Evolutionary conservation across 1,140 invertebrate species (phyloP).

Genomic region (Drosophila athabasca): DNA sequence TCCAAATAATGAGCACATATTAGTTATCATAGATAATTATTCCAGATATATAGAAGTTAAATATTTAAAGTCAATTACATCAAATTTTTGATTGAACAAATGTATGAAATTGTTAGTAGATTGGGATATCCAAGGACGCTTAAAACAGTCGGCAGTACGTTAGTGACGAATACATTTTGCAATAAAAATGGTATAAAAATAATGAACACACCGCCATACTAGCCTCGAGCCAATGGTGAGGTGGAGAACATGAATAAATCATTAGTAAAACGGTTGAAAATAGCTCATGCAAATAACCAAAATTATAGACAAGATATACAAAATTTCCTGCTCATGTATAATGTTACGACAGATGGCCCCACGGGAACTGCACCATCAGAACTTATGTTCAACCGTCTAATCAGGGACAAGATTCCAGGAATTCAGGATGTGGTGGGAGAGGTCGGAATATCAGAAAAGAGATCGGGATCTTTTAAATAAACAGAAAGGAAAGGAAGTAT

Average conservation of each 20-base stretch:
- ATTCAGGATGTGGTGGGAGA: slow-evolving; percentile 22
- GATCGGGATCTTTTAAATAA: slow-evolving; percentile 25
- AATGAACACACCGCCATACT: slow-evolving; percentile 4
- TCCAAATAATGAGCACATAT: slow-evolving; percentile 62
- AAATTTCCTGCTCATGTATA: slow-evolving; percentile 41
- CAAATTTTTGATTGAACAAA: slow-evolving; percentile 9
- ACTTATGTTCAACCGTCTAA: slow-evolving; percentile 40
- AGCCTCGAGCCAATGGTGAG: slow-evolving; percentile 59
- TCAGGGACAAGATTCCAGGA: slow-evolving; percentile 42
- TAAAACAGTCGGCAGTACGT: slow-evolving; percentile 5
- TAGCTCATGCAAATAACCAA: slow-evolving; percentile 11
- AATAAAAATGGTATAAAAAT: too few species aligned
- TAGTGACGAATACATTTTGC: too few species aligned
- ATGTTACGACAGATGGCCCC: slow-evolving; percentile 44
- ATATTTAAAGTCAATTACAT: slow-evolving; percentile 9
- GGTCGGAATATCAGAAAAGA: not conserved
- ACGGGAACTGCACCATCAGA: slow-evolving; percentile 44
- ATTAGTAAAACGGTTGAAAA: slow-evolving; percentile 29
- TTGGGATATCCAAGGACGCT: slow-evolving; percentile 1
- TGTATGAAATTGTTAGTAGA: slow-evolving; percentile 12
- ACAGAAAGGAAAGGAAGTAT: slow-evolving; percentile 26
- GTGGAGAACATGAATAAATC: slow-evolving; percentile 52
- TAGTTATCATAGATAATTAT: slow-evolving; percentile 59
- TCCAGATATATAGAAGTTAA: slow-evolving; percentile 36
- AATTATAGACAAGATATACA: slow-evolving; percentile 38